Evolutionary conservation across 2,113 vertebrate genomes (phyloP).

Genomic region (Megalops atlanticus): DNA sequence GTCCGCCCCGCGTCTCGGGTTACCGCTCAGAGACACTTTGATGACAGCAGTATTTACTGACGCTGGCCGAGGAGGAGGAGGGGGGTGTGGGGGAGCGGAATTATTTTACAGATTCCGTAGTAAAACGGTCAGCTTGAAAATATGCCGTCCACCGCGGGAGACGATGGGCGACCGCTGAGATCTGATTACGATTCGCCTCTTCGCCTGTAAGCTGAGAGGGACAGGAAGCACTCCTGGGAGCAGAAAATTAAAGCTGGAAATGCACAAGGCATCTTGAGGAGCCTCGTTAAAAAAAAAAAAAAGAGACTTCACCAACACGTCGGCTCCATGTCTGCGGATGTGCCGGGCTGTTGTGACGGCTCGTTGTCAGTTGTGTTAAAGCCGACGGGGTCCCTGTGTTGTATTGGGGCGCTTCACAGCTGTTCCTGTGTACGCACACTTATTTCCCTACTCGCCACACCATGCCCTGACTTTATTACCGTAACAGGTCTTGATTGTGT

Average conservation of each 20-base stretch:
- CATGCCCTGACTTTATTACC: constrained; percentile 2
- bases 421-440: not conserved
- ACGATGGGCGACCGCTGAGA: constrained; percentile 57
- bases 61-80: constrained; percentile 22
- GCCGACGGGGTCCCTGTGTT: not conserved
- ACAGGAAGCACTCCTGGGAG: constrained; percentile 60
- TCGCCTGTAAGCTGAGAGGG: constrained; percentile 55
- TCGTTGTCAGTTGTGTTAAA: not conserved
- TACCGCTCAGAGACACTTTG: constrained; percentile 53
- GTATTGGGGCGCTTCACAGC: not conserved
- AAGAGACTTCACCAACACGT: constrained; percentile 11
- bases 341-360: not conserved
- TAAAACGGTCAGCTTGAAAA: constrained; percentile 75
- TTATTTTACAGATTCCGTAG: constrained; percentile 67
- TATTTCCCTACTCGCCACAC: not conserved
- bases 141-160: constrained; percentile 62
- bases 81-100: constrained; percentile 46
- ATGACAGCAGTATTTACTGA: constrained; percentile 65
- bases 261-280: not conserved
- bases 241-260: constrained; percentile 31
- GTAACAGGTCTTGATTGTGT: constrained; percentile 35
- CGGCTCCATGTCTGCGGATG: not conserved
- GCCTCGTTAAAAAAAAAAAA: constrained; percentile 13
- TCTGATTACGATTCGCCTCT: constrained; percentile 59
- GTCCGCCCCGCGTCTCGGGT: constrained; percentile 43